A percentile compares a stretch with the other conserved stretches of the same genome.
These are phyloP conservation scores for Drosophila multiciliata DNA, from an alignment of 2,888 invertebrate species.

Conservation along the genomic window DNA sequence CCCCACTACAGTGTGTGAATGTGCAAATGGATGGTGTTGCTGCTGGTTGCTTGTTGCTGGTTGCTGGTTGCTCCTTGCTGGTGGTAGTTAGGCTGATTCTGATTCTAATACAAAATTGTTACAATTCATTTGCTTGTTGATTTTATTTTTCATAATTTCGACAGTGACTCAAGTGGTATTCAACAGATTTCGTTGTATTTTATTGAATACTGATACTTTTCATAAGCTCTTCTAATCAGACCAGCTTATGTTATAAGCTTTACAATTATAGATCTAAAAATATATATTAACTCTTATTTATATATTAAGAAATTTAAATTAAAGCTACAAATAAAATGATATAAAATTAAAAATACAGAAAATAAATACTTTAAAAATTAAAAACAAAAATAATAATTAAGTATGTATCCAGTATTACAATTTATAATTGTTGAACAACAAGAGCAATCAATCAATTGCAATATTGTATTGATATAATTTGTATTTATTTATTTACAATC, in stretches of 20 bases:
- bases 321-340: not conserved
- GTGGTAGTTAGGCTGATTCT: slow-evolving; percentile 57
- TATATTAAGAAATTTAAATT: not conserved
- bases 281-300: not conserved
- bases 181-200: slow-evolving; percentile 22
- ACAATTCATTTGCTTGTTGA: slow-evolving; percentile 56
- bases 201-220: slow-evolving; percentile 51
- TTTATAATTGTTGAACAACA: not conserved
- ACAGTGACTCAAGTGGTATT: slow-evolving; percentile 53
- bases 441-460: not conserved
- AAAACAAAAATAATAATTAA: not conserved
- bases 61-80: slow-evolving; percentile 23
- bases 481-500: not conserved
- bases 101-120: slow-evolving; percentile 42
- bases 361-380: not conserved
- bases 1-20: slow-evolving; percentile 37
- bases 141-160: slow-evolving; percentile 37
- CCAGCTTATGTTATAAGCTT: slow-evolving; percentile 7
- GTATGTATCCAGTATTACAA: not conserved
- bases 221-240: slow-evolving; percentile 55
- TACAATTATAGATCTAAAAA: not conserved
- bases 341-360: not conserved
- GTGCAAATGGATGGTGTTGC: slow-evolving; percentile 36
- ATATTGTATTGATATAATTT: not conserved
- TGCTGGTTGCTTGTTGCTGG: slow-evolving; percentile 18